Conservation (phyloP, 1,140 invertebrate genomes). For the Lamellibrachia luymesi region DNA sequence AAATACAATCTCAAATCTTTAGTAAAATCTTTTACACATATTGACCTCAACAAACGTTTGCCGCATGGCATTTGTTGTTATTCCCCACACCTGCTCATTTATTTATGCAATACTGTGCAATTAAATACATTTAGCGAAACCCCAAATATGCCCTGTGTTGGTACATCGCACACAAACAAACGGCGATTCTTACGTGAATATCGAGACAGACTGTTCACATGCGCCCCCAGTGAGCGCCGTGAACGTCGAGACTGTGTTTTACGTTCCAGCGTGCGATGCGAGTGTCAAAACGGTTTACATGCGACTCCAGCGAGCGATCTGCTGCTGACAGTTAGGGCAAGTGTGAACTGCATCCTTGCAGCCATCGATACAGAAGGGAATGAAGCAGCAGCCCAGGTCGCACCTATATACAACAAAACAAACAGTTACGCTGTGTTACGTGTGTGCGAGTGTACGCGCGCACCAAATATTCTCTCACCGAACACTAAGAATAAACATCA, state of each 20-base stretch:
- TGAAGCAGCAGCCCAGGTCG: slow-evolving; percentile 49
- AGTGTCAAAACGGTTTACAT: slow-evolving; percentile 10
- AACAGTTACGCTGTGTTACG: neutral
- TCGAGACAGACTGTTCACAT: neutral
- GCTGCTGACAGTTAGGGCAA: slow-evolving; percentile 50
- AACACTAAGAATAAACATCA: too few relatives aligned
- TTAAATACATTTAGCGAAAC: neutral
- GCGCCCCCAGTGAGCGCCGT: neutral
- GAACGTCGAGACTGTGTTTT: neutral
- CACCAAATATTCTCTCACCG: neutral
- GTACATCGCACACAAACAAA: neutral
- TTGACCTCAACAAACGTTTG: neutral
- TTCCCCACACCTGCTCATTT: neutral
- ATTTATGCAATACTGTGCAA: neutral
- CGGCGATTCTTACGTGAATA: neutral
- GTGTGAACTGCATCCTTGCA: slow-evolving; percentile 52
- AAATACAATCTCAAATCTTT: neutral
- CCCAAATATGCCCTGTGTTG: neutral
- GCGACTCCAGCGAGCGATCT: slow-evolving; percentile 42
- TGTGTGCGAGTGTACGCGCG: neutral
- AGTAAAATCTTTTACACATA: neutral
- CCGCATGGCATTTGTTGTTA: neutral
- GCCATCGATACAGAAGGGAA: slow-evolving; percentile 51
- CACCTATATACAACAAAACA: slow-evolving; percentile 34
- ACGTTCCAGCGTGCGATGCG: neutral